Percentiles rank a stretch among this genome's conserved stretches.
Evolutionary conservation across 2,113 vertebrate species (phyloP).

Genomic region (Microcebus lehilahytsara): DNA sequence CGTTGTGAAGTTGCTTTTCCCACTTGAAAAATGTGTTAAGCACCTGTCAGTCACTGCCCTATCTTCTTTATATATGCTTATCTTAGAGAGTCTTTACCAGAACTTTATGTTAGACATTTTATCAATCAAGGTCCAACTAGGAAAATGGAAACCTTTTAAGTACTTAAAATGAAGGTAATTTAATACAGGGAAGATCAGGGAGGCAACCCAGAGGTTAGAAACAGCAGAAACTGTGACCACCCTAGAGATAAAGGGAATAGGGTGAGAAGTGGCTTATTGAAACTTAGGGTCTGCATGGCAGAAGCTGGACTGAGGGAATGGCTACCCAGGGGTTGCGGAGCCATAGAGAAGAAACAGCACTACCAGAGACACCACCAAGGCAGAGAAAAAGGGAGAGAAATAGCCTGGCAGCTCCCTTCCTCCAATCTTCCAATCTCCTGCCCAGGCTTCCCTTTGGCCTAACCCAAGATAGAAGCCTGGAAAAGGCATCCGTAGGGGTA

Average conservation of each 20-base stretch:
- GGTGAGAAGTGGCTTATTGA: neutral
- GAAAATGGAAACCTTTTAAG: conserved; percentile 3
- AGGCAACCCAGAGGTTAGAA: neutral
- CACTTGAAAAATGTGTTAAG: neutral
- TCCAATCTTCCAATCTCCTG: neutral
- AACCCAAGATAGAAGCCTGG: neutral
- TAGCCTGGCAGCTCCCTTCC: neutral
- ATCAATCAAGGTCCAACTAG: neutral
- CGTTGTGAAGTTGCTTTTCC: conserved; percentile 29
- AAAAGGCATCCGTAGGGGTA: neutral
- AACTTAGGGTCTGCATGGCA: neutral
- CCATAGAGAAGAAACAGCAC: neutral
- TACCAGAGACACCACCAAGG: neutral
- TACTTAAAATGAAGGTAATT: conserved; percentile 37
- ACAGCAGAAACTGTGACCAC: neutral
- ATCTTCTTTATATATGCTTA: conserved; percentile 13
- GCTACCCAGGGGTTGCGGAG: neutral
- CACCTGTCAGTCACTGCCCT: neutral
- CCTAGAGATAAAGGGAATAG: neutral
- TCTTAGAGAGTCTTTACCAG: neutral
- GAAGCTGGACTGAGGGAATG: neutral
- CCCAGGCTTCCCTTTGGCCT: neutral
- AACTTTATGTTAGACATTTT: neutral
- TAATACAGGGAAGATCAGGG: neutral
- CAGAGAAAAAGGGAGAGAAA: neutral